Percentiles rank a stretch among this genome's conserved stretches.
phyloP scores from a whole-genome alignment of 2,797 vertebrate species.

The Micrastur ruficollis region DNA sequence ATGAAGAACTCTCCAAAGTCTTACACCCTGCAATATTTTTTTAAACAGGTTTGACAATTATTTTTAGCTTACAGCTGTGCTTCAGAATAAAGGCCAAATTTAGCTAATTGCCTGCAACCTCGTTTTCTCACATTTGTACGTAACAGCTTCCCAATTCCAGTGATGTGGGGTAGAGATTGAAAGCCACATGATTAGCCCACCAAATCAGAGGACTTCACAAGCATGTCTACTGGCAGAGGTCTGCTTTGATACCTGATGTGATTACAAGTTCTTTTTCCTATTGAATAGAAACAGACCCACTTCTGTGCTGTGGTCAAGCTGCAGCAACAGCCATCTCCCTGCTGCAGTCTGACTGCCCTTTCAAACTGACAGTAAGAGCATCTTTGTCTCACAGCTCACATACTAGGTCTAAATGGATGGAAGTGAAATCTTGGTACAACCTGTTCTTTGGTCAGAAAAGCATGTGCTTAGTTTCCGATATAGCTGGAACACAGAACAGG shows the following conservation, averaged over 20 bases:
- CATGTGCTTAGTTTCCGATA: not conserved
- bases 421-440: not conserved
- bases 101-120: not conserved
- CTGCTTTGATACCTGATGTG: not conserved
- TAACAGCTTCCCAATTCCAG: not conserved
- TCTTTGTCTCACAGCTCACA: not conserved
- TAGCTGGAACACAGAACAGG: not conserved
- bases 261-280: not conserved
- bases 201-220: not conserved
- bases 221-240: accelerated
- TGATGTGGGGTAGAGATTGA: not conserved
- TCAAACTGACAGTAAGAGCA: not conserved
- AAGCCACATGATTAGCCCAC: not conserved
- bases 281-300: not conserved
- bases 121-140: not conserved
- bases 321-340: not conserved
- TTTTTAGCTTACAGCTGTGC: not conserved
- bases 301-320: not conserved
- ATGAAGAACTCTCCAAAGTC: not conserved
- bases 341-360: not conserved
- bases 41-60: not conserved
- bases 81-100: not conserved
- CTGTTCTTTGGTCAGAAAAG: not conserved
- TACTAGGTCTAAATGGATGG: not conserved
- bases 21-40: not conserved